These are phyloP conservation scores for Phylloscopus trochiloides DNA, from an alignment of 2,113 vertebrate species.

Conservation along the genomic window DNA sequence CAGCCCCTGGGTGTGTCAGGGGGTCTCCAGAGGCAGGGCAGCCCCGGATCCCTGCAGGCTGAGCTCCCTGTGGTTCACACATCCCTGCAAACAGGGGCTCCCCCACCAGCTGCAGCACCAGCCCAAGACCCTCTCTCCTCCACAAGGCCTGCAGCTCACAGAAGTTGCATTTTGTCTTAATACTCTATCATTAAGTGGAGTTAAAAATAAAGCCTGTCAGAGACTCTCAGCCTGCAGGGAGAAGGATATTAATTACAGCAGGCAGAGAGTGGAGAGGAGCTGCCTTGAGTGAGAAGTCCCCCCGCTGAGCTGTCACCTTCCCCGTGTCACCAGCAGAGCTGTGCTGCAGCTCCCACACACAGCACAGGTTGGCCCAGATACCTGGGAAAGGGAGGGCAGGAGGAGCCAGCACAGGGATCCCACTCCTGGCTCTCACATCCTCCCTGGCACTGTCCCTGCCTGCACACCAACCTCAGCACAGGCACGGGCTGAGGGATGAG, in stretches of 20 bases:
- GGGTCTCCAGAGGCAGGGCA: neutral
- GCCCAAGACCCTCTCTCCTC: neutral
- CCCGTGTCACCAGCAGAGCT: neutral
- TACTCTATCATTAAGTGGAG: constrained; percentile 61
- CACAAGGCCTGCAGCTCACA: neutral
- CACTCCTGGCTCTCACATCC: neutral
- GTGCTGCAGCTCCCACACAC: neutral
- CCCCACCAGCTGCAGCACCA: neutral
- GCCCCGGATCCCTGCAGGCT: fast-evolving
- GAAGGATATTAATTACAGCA: constrained; percentile 68
- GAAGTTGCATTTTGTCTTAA: constrained; percentile 56
- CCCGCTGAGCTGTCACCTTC: constrained; percentile 25
- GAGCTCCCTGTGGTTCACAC: neutral
- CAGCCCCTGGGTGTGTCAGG: neutral
- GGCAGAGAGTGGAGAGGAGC: constrained; percentile 50
- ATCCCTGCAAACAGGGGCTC: neutral
- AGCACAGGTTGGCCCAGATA: neutral
- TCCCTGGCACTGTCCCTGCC: neutral
- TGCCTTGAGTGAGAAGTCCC: constrained; percentile 24
- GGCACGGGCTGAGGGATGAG: neutral
- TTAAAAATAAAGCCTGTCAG: constrained; percentile 68
- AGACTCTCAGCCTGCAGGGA: constrained; percentile 40
- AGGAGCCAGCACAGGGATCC: neutral
- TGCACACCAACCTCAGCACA: neutral
- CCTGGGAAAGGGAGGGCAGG: neutral